phyloP scores from a whole-genome alignment of 2,113 vertebrate species.

The Pontoporia blainvillei region DNA sequence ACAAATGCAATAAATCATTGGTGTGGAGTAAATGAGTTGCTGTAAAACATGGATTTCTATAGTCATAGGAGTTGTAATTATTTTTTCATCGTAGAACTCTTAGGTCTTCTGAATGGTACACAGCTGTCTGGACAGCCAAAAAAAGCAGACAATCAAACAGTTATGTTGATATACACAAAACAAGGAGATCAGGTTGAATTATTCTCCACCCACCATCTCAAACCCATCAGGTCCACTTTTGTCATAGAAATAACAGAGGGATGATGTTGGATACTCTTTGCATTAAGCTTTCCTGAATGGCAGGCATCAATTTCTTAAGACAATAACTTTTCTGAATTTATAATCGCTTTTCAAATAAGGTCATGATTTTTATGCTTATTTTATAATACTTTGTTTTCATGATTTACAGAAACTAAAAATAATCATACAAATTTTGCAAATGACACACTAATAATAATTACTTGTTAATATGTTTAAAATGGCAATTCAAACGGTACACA shows the following conservation, averaged over 20 bases:
- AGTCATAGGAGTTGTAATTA: slow-evolving; percentile 35
- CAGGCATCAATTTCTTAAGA: background rate
- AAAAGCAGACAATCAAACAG: background rate
- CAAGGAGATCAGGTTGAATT: background rate
- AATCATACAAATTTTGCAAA: slow-evolving; percentile 16
- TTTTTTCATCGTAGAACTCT: background rate
- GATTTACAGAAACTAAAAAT: slow-evolving; percentile 17
- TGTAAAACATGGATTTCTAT: slow-evolving; percentile 40
- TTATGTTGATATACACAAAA: background rate
- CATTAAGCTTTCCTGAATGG: background rate
- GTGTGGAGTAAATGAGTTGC: slow-evolving; percentile 56
- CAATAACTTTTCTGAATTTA: slow-evolving; percentile 11
- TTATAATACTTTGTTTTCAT: background rate
- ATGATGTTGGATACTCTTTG: background rate
- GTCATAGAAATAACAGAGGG: background rate
- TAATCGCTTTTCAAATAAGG: slow-evolving; percentile 4
- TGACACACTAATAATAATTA: slow-evolving; percentile 32
- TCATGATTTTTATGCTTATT: slow-evolving; percentile 28
- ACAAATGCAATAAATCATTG: slow-evolving; percentile 65
- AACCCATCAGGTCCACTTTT: background rate
- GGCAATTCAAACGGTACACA: background rate
- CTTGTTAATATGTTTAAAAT: slow-evolving; percentile 49
- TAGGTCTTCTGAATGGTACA: background rate
- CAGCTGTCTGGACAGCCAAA: background rate
- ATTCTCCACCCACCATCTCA: background rate